phyloP scores from a whole-genome alignment of 2,888 invertebrate species.

The Spisula solida region DNA sequence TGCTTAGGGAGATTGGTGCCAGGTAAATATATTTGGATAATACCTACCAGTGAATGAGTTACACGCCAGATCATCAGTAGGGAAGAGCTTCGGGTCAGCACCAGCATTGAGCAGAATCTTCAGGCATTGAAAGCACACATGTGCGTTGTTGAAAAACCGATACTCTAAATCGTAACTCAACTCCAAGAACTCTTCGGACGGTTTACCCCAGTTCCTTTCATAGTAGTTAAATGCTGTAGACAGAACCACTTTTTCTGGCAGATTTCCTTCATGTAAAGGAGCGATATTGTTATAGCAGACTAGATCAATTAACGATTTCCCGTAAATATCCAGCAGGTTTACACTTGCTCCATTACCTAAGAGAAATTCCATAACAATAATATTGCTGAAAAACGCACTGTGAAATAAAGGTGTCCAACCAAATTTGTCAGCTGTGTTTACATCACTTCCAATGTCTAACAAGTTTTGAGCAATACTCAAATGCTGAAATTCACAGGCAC shows the following conservation, averaged over 20 bases:
- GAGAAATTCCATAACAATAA: conserved; percentile 54
- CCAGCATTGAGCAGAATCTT: conserved; percentile 63
- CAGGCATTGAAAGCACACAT: conserved; percentile 43
- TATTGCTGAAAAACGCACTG: conserved; percentile 59
- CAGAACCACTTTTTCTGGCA: conserved; percentile 42
- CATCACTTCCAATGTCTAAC: conserved; percentile 53
- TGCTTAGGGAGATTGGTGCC: no score
- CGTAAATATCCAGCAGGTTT: conserved; percentile 39
- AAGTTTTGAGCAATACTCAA: conserved; percentile 52
- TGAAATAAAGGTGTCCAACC: conserved; percentile 69
- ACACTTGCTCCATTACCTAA: conserved; percentile 57
- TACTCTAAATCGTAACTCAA: conserved; percentile 39
- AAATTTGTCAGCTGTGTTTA: conserved; percentile 59
- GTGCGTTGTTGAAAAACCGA: conserved; percentile 25
- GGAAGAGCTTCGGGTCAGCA: conserved; percentile 50
- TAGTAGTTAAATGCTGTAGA: conserved; percentile 64
- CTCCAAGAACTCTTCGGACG: conserved; percentile 48
- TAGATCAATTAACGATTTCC: conserved; percentile 51
- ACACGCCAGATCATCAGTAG: conserved; percentile 28
- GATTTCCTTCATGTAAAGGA: conserved; percentile 30
- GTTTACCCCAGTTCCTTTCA: conserved; percentile 56
- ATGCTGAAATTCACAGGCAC: conserved; percentile 61
- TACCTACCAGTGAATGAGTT: conserved; percentile 30
- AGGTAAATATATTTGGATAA: no score
- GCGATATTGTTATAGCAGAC: conserved; percentile 51